Base-by-base conservation (phyloP, 1,140 invertebrate species). In the Samia ricini region DNA sequence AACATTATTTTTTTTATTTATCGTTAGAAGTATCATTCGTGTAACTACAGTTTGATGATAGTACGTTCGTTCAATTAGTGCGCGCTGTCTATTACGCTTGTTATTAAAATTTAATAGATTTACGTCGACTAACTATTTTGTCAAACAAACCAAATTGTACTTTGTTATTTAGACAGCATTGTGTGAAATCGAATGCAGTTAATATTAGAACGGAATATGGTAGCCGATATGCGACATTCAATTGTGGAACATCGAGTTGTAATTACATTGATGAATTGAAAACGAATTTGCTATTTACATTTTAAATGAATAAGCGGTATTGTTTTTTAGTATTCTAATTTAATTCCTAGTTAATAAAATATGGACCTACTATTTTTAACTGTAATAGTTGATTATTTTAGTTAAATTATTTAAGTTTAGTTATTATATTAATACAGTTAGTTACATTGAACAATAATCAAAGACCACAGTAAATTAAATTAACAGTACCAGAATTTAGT, bases 31-130 rank as follows among this genome's bases (percentile, higher is more conserved):
- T 15, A 15, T 42, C n/a, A 15, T 72, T 73, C 62, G 62, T 76
- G 72, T 64, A 29, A 72, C 58, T 62, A 55, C 64, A 48, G 33
- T 61, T 79, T 76, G 67, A 81, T 81, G 79, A 76, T 63, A 60
- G 61, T 56, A 61, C 76, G 61, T 70, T 76, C 73, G 75, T 64
- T 76, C 71, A 81, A 79, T 74, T 76, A 81, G 58, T 57, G 76
- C 69, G 78, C 78, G 69, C 64, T 58, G 54, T 65, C 63, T 71
- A 71, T 77, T 75, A 72, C 64, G 56, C 63, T 65, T 69, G 75
- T 77, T 76, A 80, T 73, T 71, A 76, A 73, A 69, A 71, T 10
- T 42, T 4, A n/a, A n/a, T n/a, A n/a, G 33, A 12, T 12, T 69
- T 71, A 68, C 60, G 20, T 51, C n/a, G 48, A 10, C 18, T 57